phyloP scores from a whole-genome alignment of 2,113 vertebrate genomes.

The Plotosus lineatus region DNA sequence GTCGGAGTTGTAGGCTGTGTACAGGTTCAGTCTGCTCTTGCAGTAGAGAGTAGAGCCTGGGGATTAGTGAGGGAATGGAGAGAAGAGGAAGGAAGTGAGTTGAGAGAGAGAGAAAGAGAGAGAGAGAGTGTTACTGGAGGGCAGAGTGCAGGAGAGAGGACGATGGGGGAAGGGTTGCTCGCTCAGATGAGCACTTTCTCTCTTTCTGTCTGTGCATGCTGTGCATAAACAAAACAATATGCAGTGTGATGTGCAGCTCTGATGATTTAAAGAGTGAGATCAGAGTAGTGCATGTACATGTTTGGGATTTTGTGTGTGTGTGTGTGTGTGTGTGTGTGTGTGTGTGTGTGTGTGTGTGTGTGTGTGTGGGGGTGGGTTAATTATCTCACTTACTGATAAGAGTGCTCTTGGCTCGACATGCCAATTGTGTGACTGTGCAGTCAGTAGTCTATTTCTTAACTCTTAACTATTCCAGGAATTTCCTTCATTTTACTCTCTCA shows the following conservation, averaged over 20 bases:
- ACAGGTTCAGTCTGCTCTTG: conserved; percentile 38
- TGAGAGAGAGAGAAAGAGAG: conserved; percentile 44
- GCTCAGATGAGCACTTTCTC: conserved; percentile 35
- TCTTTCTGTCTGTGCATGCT: conserved; percentile 32
- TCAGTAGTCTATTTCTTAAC: conserved; percentile 42
- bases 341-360: conserved; percentile 2
- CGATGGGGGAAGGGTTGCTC: conserved; percentile 47
- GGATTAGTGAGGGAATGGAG: conserved; percentile 53
- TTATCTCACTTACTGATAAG: conserved; percentile 52
- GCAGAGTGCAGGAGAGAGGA: conserved; percentile 27
- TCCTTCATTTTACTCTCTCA: conserved; percentile 42
- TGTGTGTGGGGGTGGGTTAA: conserved; percentile 43
- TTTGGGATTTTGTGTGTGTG: neutral
- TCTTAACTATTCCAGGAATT: conserved; percentile 58
- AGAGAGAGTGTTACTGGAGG: conserved; percentile 42
- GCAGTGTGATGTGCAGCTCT: conserved; percentile 18
- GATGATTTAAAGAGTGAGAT: conserved; percentile 11
- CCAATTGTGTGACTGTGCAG: conserved; percentile 41
- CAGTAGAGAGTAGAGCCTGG: conserved; percentile 39
- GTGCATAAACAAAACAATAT: conserved; percentile 50
- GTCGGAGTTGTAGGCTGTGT: conserved; percentile 2
- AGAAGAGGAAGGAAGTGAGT: conserved; percentile 57
- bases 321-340: neutral
- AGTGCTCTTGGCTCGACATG: conserved; percentile 43
- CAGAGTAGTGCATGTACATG: conserved; percentile 10